Evolutionary conservation across 92 coral and sea anemone species (phyloP).

Genomic region (Parazoanthus atlanticus): DNA sequence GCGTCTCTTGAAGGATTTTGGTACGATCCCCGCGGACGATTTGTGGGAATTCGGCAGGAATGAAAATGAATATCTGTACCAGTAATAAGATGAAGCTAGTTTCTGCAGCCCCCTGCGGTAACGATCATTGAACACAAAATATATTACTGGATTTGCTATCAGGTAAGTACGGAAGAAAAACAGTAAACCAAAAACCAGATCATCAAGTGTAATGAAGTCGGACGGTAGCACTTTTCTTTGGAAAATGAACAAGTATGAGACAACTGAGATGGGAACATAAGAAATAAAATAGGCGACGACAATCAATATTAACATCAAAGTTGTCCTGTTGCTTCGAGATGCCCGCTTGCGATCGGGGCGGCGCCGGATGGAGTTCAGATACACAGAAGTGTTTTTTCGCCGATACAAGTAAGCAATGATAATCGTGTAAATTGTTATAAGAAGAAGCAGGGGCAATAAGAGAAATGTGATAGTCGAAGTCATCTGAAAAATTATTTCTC

Average conservation of each 20-base stretch:
- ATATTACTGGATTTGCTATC: slow-evolving; percentile 18
- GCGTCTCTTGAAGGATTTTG: slow-evolving; percentile 3
- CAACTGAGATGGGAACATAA: neutral
- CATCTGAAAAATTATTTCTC: slow-evolving; percentile 21
- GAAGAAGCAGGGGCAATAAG: neutral
- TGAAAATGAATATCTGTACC: slow-evolving; percentile 4
- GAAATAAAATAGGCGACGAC: slow-evolving; percentile 7
- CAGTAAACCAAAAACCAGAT: neutral
- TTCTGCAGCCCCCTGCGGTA: slow-evolving; percentile 10
- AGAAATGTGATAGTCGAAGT: neutral
- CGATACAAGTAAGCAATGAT: neutral
- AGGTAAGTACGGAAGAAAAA: slow-evolving; percentile 23
- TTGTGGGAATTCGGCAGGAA: neutral
- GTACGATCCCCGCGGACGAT: neutral
- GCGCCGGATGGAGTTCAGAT: slow-evolving; percentile 1
- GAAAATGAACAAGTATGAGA: slow-evolving; percentile 12
- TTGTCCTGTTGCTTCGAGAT: slow-evolving; percentile 14
- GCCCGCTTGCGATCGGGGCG: neutral
- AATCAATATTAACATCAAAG: slow-evolving; percentile 12
- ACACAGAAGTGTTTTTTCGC: slow-evolving; percentile 4
- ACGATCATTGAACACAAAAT: slow-evolving; percentile 32
- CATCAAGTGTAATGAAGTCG: neutral
- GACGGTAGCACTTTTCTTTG: neutral
- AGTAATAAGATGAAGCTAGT: neutral
- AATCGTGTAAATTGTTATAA: slow-evolving; percentile 9